Evolutionary conservation across 2,797 vertebrate genomes (phyloP).

Genomic region (Sebastiscus albofasciatus): DNA sequence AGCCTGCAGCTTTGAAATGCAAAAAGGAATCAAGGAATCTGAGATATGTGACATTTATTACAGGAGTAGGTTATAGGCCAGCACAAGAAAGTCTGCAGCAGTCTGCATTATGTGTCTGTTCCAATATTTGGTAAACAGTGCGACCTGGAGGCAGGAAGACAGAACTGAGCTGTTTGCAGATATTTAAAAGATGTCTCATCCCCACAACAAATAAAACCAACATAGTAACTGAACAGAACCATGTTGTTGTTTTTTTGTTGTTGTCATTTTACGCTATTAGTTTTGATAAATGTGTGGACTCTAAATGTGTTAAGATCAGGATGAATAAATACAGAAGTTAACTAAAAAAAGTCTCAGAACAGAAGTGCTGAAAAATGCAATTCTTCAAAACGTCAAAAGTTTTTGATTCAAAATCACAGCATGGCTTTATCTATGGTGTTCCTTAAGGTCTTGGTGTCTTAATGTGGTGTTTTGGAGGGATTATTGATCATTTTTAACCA

Average conservation of each 20-base stretch:
- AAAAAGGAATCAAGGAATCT: not conserved
- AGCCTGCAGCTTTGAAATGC: not conserved
- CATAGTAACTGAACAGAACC: not conserved
- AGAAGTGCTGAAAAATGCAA: too few species aligned
- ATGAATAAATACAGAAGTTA: not conserved
- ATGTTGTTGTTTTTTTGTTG: not conserved
- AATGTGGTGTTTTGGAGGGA: too few species aligned
- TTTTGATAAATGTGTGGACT: not conserved
- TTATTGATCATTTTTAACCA: too few species aligned
- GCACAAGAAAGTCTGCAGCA: not conserved
- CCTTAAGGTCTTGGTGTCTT: rapidly evolving
- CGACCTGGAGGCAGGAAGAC: slow-evolving; percentile 30
- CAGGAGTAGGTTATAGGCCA: rapidly evolving
- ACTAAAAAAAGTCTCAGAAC: not conserved
- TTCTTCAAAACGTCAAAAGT: too few species aligned
- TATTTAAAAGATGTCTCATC: not conserved
- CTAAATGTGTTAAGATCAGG: not conserved
- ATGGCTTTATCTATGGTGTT: too few species aligned
- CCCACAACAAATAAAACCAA: not conserved
- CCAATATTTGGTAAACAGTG: slow-evolving; percentile 40
- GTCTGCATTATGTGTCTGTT: not conserved
- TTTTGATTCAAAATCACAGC: too few species aligned
- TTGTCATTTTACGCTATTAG: not conserved
- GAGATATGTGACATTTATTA: not conserved
- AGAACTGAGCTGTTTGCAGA: not conserved